Conservation (phyloP, 2,888 invertebrate genomes). For the Exocentrus adspersus region DNA sequence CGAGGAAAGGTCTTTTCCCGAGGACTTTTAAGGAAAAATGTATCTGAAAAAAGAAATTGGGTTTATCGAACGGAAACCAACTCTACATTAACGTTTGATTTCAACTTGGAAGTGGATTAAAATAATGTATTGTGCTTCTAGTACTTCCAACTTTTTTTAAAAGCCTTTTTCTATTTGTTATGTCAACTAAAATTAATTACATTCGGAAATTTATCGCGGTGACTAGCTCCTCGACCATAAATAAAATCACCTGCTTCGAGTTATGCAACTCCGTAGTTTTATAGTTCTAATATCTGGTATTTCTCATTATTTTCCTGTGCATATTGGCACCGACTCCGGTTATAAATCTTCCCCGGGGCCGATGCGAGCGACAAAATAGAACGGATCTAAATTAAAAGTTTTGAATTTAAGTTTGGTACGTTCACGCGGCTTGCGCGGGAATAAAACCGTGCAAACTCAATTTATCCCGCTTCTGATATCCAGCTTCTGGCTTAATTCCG, state of each 20-base stretch:
- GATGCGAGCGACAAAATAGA: conserved; percentile 22
- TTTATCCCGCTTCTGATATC: conserved; percentile 2
- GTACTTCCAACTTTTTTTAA: no score
- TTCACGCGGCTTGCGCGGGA: neutral
- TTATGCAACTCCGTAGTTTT: conserved; percentile 3
- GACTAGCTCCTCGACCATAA: neutral
- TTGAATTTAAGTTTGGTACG: conserved; percentile 11
- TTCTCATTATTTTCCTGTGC: conserved; percentile 21
- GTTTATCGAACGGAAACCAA: no score
- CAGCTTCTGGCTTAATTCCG: conserved; percentile 8
- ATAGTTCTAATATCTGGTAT: neutral
- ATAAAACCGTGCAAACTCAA: conserved; percentile 7
- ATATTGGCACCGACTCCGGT: conserved; percentile 18
- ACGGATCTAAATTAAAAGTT: conserved; percentile 24
- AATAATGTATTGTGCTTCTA: no score
- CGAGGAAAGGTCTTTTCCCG: neutral
- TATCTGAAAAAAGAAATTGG: no score
- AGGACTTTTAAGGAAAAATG: neutral
- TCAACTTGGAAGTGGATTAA: no score
- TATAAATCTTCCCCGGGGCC: neutral
- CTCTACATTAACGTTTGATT: no score
- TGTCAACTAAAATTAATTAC: no score
- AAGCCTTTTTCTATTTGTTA: no score
- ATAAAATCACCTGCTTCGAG: neutral
- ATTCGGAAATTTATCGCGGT: neutral